Evolutionary conservation across 2,797 vertebrate genomes (phyloP).

Genomic region (Gallinago solitaria): DNA sequence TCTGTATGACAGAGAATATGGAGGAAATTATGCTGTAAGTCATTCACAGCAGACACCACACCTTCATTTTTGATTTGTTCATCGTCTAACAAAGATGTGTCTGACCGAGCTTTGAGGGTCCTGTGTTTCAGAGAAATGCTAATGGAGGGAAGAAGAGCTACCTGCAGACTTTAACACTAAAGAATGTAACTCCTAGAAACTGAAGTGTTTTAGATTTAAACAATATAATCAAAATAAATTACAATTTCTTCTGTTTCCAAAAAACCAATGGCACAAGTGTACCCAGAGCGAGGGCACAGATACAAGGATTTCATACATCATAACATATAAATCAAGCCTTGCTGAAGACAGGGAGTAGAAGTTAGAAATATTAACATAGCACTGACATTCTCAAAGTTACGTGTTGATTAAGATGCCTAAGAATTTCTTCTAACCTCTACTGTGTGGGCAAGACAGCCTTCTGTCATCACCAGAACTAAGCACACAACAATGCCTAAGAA

Average conservation of each 20-base stretch:
- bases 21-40: not conserved
- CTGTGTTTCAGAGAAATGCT: not conserved
- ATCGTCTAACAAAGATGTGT: not conserved
- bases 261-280: not conserved
- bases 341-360: not conserved
- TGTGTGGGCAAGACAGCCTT: not conserved
- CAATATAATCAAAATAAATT: not conserved
- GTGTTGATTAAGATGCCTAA: not conserved
- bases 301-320: not conserved
- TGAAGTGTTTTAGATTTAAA: not conserved
- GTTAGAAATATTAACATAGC: not conserved
- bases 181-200: not conserved
- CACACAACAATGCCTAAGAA: not conserved
- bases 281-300: not conserved
- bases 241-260: not conserved
- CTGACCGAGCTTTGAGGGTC: not conserved
- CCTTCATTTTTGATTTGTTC: rapidly evolving
- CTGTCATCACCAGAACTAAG: not conserved
- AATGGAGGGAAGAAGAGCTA: not conserved
- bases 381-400: not conserved
- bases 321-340: not conserved
- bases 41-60: not conserved
- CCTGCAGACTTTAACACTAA: not conserved
- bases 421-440: not conserved
- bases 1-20: rapidly evolving